Evolutionary conservation across 2,797 vertebrate species (phyloP), one percentile per base, ranked within the genome.

Genomic region (Gorsachius magnificus): DNA sequence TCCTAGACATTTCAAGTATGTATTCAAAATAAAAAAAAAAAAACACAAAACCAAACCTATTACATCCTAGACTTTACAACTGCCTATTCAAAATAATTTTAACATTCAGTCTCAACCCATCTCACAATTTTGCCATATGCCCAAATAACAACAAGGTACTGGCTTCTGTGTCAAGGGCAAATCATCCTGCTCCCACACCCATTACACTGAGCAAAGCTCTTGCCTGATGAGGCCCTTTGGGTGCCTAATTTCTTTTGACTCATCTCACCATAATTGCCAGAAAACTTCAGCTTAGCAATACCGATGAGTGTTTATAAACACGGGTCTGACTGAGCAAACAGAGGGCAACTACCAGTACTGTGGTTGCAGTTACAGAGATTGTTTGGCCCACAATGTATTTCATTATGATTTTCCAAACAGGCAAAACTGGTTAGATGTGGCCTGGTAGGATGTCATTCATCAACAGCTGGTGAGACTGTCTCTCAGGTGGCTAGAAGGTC

Each of bases 61-160:
- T 43, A 9, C 35, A 51, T 14, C 0, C 0, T 13, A 87, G 35
- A 33, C 1, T 15, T 64, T 64, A 6, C 38, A 89, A 48, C 10
- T 45, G 36, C 43, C 48, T 57, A 26, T 21, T 89, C 19, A 58
- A 84, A 84, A 68, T 28, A 17, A 63, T 36, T 53, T 69, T 28
- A 79, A 18, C 4, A 41, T 89, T 83, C 41, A 43, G 21, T 36
- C 41, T 87, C 60, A 82, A 38, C 35, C 45, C n/a, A 48, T 16
- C 35, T 77, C 38, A 35, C 5, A 51, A 14, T 33, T 78, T 90
- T 85, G 41, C 57, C 31, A 53, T n/a, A 28, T 15, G 26, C 5
- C 16, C 26, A 66, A 17, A 35, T 12, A 33, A 43, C 57, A 79
- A 38, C 54, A 60, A 94, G 10, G 21, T 35, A 57, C 26, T n/a